Percentiles rank a stretch among this genome's conserved stretches.
Evolutionary conservation across 2,797 vertebrate species (phyloP).

Genomic region (Gadopsis marmoratus): DNA sequence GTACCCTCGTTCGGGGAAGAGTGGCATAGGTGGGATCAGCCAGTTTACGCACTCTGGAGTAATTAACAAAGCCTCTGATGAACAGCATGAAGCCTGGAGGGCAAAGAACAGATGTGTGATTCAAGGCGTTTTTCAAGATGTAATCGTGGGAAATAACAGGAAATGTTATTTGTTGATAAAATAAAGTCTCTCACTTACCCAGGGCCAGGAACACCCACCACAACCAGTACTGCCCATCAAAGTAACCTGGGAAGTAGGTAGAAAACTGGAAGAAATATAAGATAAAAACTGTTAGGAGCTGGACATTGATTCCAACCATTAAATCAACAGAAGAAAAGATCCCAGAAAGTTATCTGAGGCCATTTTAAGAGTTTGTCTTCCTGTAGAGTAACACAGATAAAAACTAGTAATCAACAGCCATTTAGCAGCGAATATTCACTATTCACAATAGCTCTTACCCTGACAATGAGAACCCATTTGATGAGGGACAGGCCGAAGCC

Average conservation of each 20-base stretch:
- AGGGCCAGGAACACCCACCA: constrained; percentile 99
- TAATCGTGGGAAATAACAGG: rapidly evolving
- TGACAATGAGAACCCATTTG: constrained; percentile 99
- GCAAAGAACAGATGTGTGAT: constrained; percentile 11
- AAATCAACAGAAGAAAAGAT: neutral
- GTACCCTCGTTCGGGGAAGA: constrained; percentile 96
- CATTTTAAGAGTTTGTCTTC: neutral
- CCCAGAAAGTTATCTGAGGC: neutral
- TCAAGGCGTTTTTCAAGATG: neutral
- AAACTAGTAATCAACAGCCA: neutral
- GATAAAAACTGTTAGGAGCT: neutral
- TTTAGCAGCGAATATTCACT: neutral
- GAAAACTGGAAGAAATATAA: constrained; percentile 88
- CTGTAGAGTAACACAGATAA: too few relatives aligned
- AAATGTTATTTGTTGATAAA: neutral
- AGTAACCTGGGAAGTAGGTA: constrained; percentile 98
- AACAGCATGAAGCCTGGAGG: constrained; percentile 95
- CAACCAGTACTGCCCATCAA: constrained; percentile 99
- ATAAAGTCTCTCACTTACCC: constrained; percentile 86
- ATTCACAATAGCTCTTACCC: constrained; percentile 86
- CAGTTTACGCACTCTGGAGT: constrained; percentile 98
- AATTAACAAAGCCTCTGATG: constrained; percentile 98
- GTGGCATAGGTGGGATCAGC: constrained; percentile 93
- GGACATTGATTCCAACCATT: neutral
- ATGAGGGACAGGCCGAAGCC: constrained; percentile 98